A percentile compares a stretch with the other conserved stretches of the same genome.
These are phyloP conservation scores for Amphiura filiformis DNA, from an alignment of 35 echinoderm and acorn worm genomes.

Conservation along the genomic window DNA sequence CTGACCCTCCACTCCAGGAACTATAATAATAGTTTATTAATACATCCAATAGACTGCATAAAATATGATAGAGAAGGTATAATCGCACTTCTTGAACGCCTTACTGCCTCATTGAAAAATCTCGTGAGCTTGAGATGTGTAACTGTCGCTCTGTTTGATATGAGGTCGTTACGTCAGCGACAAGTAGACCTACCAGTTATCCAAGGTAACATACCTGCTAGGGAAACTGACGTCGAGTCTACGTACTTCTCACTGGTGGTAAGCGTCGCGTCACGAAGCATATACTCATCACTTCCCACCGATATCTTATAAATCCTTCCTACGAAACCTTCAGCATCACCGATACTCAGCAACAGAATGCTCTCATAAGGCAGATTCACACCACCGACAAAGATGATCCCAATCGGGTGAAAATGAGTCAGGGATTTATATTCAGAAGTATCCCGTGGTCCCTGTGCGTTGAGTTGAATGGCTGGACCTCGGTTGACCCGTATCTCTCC, in stretches of 20 bases:
- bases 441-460: not conserved
- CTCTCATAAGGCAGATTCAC: not conserved
- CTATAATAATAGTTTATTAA: too few species aligned
- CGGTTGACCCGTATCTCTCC: conserved; percentile 37
- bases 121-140: too few species aligned
- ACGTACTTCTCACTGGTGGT: conserved; percentile 18
- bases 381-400: conserved; percentile 3
- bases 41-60: too few species aligned
- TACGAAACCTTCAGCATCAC: conserved; percentile 5
- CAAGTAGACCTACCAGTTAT: too few species aligned
- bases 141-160: too few species aligned
- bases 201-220: conserved; percentile 61
- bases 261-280: conserved; percentile 41
- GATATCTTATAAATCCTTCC: conserved; percentile 52
- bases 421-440: not conserved
- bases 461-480: conserved; percentile 47
- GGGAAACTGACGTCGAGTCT: conserved; percentile 44
- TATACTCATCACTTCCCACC: conserved; percentile 30
- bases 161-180: too few species aligned
- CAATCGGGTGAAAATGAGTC: not conserved
- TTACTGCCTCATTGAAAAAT: too few species aligned
- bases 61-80: too few species aligned
- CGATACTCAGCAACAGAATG: not conserved
- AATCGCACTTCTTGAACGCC: too few species aligned
- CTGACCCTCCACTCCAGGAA: too few species aligned